Percentiles rank a stretch among this genome's conserved stretches.
Conservation (phyloP, 2,113 vertebrate species). For the Callithrix jacchus region DNA sequence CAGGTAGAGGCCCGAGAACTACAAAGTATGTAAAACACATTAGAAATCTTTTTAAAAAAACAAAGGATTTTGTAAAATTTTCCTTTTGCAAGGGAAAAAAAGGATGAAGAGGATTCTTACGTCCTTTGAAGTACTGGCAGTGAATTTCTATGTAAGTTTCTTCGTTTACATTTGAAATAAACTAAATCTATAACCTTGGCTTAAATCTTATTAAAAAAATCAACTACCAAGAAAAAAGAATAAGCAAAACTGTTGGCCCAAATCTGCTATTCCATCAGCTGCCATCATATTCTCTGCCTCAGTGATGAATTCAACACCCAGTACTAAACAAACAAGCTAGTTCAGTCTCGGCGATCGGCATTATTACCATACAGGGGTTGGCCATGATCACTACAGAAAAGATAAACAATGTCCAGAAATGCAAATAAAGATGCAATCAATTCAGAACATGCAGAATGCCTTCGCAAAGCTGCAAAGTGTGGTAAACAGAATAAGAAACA, state of each 20-base stretch:
- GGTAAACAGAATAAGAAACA: not conserved
- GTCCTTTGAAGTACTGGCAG: not conserved
- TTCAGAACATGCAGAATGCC: not conserved
- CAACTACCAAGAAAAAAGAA: conserved; percentile 10
- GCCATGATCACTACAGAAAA: not conserved
- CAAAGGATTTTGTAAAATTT: not conserved
- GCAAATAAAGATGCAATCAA: not conserved
- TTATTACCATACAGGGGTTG: not conserved
- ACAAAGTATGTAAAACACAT: not conserved
- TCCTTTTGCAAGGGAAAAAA: not conserved
- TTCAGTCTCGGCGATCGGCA: not conserved
- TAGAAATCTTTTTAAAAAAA: not conserved
- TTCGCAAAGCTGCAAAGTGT: not conserved
- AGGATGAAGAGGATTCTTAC: not conserved
- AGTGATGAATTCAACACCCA: not conserved
- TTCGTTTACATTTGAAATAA: conserved; percentile 13
- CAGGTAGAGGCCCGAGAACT: not conserved
- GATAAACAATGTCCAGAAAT: not conserved
- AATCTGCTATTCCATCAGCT: not conserved
- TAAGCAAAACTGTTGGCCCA: not conserved
- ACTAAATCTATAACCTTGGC: not conserved
- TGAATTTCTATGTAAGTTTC: not conserved
- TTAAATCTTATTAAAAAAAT: not conserved
- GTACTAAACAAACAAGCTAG: not conserved
- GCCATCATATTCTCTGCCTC: not conserved